A percentile compares a stretch with the other conserved stretches of the same genome.
Conservation (phyloP, 37 sponge, comb jelly and placozoan genomes). For the Agelas oroides region DNA sequence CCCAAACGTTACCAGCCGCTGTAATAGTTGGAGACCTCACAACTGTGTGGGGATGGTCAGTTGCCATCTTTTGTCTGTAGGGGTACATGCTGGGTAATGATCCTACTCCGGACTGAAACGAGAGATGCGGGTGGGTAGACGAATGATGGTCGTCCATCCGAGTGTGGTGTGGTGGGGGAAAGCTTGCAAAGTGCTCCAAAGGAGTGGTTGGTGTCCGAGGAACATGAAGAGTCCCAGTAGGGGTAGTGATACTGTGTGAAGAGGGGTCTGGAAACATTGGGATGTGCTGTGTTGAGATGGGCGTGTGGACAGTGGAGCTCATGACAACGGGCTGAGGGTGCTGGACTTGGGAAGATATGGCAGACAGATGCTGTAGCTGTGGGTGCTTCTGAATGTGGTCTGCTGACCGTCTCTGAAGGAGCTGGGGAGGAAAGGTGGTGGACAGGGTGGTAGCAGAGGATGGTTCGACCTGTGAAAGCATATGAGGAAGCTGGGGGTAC, state of each 20-base stretch:
- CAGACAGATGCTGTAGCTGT: not conserved
- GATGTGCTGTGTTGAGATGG: not conserved
- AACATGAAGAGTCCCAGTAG: not conserved
- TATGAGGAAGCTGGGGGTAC: not conserved
- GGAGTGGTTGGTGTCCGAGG: constrained; percentile 45
- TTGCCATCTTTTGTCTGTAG: not conserved
- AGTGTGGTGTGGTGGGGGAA: not conserved
- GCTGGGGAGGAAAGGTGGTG: not conserved
- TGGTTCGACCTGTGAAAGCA: not conserved
- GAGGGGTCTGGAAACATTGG: not conserved
- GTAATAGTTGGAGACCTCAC: not conserved
- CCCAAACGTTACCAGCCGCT: not conserved
- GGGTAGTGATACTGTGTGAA: not conserved
- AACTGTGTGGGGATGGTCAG: not conserved
- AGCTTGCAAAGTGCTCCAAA: constrained; percentile 28
- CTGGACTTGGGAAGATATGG: not conserved
- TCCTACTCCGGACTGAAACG: not conserved
- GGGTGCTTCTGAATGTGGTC: not conserved
- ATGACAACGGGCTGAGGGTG: not conserved
- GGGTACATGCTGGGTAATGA: not conserved
- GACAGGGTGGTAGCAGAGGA: not conserved
- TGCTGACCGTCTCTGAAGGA: not conserved
- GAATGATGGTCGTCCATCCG: not conserved
- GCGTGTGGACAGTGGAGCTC: not conserved
- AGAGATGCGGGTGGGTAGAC: not conserved